Evolutionary conservation across 2,113 vertebrate species (phyloP).

Genomic region (Mormyrus lacerda): DNA sequence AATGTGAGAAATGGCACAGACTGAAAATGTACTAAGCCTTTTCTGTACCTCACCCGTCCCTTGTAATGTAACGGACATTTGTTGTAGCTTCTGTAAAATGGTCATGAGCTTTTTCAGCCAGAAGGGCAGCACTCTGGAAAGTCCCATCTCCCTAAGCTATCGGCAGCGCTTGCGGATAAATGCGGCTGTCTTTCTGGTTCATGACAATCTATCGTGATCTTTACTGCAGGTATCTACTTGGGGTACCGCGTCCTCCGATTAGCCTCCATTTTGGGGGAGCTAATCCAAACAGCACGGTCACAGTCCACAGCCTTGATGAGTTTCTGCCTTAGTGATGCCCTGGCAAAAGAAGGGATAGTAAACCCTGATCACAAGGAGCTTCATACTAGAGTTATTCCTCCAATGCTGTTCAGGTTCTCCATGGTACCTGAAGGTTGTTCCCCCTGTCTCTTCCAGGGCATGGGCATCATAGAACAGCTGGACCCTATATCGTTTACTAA

Average conservation of each 20-base stretch:
- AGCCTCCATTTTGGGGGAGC: not conserved
- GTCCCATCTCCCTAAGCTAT: not conserved
- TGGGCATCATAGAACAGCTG: slow-evolving; percentile 98
- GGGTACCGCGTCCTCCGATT: not conserved
- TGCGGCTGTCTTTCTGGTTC: not conserved
- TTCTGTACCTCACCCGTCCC: not conserved
- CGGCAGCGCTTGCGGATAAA: not conserved
- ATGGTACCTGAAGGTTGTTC: not conserved
- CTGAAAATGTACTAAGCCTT: not conserved
- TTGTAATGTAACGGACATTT: not conserved
- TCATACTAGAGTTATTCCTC: not conserved
- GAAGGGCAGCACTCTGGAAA: not conserved
- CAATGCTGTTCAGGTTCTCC: not conserved
- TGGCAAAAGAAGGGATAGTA: not conserved
- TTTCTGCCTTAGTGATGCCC: not conserved
- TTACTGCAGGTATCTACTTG: not conserved
- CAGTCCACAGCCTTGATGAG: not conserved
- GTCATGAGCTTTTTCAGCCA: not conserved
- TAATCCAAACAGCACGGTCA: not conserved
- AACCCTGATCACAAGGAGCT: not conserved
- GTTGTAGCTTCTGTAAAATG: not conserved
- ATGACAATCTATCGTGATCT: not conserved
- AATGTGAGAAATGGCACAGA: not conserved
- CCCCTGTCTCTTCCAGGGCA: slow-evolving; percentile 67
- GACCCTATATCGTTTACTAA: slow-evolving; percentile 97